Conservation (phyloP, 2,113 vertebrate species). For the Pundamilia nyererei region DNA sequence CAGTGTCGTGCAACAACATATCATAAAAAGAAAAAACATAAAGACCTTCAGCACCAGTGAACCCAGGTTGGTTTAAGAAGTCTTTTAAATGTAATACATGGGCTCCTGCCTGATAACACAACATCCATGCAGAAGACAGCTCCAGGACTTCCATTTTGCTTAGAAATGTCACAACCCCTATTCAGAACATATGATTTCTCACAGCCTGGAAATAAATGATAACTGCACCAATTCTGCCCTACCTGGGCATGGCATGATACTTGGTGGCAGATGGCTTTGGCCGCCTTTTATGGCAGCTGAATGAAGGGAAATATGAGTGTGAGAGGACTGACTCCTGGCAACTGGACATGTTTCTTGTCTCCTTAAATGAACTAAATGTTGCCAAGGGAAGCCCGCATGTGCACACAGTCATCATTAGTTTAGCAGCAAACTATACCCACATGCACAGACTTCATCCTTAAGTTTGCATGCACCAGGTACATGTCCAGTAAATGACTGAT, state of each 20-base stretch:
- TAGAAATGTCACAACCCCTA: slow-evolving; percentile 14
- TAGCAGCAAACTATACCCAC: background rate
- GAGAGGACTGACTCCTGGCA: slow-evolving; percentile 8
- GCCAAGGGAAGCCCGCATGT: background rate
- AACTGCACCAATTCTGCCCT: background rate
- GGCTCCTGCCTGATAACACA: background rate
- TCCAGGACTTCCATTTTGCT: slow-evolving; percentile 3
- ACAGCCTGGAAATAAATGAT: slow-evolving; percentile 21
- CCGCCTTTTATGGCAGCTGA: slow-evolving; percentile 13
- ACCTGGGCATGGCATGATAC: background rate
- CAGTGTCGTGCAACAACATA: background rate
- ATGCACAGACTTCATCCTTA: background rate
- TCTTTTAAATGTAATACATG: slow-evolving; percentile 1
- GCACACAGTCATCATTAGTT: background rate
- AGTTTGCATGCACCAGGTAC: background rate
- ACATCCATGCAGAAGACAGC: background rate
- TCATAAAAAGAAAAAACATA: background rate
- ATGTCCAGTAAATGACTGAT: background rate
- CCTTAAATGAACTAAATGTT: slow-evolving; percentile 2
- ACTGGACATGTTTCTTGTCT: background rate
- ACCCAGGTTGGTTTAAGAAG: background rate
- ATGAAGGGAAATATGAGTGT: slow-evolving; percentile 20
- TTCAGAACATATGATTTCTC: background rate
- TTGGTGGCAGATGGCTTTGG: slow-evolving; percentile 27
- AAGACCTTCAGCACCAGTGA: background rate